Evolutionary conservation across 2,888 invertebrate species (phyloP), one percentile per base, ranked within the genome.

Genomic region (Hypomecis punctinalis): DNA sequence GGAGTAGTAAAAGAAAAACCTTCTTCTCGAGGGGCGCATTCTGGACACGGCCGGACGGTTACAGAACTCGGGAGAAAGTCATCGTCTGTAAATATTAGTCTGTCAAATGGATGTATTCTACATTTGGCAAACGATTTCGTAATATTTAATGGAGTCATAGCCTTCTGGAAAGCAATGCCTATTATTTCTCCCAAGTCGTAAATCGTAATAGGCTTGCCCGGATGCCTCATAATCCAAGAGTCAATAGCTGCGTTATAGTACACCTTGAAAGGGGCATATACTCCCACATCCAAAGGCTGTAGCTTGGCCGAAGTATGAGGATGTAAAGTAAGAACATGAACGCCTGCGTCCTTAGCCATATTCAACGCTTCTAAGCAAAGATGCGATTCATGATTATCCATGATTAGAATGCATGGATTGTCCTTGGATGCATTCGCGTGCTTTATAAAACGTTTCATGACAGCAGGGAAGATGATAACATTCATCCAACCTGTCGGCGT

Each of bases 391-490:
- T 70, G 71, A 46, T 71, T 73, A 58, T 72, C 70, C 65, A 69
- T 60, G 0, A 72, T 63, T 45, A 67, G 56, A 53, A 67, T 58
- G 0, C 33, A 49, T 39, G 69, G 70, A 69, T 70, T 70, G 42
- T 68, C 66, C 36, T 58, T 62, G 1, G 65, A 63, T 0, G 62
- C 11, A 13, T 51, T 52, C 6, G 63, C 55, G n/a, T 67, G 63
- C 49, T 72, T 75, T 0, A 71, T 46, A 36, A 74, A 75, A 63
- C 74, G 69, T 40, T 73, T 69, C 45, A 73, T 69, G 1, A 69
- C 66, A 13, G 66, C 69, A 46, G 60, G 43, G 37, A 71, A 72
- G 36, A 70, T 45, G 6, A 67, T 47, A 5, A 53, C 3, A 43
- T 54, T 54, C 54, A 54, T 54, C 54, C 54, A 54, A 3, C 54